Evolutionary conservation across 92 coral and sea anemone genomes (phyloP).

Genomic region (Phenganax stokvisi): DNA sequence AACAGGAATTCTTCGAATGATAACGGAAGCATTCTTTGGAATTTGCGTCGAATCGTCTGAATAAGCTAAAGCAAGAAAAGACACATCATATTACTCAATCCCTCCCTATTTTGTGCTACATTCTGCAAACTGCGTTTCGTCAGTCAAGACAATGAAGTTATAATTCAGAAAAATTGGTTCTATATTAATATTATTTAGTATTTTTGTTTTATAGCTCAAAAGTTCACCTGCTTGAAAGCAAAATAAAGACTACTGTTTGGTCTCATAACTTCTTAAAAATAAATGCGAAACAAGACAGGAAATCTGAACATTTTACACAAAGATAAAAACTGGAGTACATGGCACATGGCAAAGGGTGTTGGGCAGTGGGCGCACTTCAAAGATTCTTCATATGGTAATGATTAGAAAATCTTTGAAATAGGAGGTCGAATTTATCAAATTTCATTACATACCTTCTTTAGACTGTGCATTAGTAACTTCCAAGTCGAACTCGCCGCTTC

Average conservation of each 20-base stretch:
- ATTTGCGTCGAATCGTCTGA: conserved; percentile 85
- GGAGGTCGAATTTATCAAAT: not conserved
- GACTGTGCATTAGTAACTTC: conserved; percentile 97
- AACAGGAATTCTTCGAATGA: conserved; percentile 84
- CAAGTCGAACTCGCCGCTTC: conserved; percentile 85
- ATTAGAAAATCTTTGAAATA: not conserved
- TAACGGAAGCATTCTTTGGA: conserved; percentile 95
- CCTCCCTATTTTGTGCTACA: not conserved
- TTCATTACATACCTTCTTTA: conserved; percentile 65
- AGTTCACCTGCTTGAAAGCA: too few relatives aligned
- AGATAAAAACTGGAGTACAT: too few relatives aligned
- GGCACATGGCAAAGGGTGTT: not conserved
- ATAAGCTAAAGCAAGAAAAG: conserved; percentile 49
- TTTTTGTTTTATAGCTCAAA: too few relatives aligned
- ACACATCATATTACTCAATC: too few relatives aligned
- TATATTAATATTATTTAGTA: too few relatives aligned
- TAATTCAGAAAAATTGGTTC: too few relatives aligned
- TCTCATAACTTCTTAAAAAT: too few relatives aligned
- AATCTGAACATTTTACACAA: too few relatives aligned
- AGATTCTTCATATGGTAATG: not conserved
- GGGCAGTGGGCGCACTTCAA: not conserved
- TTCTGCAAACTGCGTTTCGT: too few relatives aligned
- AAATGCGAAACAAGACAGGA: too few relatives aligned
- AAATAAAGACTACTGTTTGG: too few relatives aligned
- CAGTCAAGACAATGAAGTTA: too few relatives aligned